phyloP scores from a whole-genome alignment of 2,113 vertebrate genomes.

The Dascyllus trimaculatus region DNA sequence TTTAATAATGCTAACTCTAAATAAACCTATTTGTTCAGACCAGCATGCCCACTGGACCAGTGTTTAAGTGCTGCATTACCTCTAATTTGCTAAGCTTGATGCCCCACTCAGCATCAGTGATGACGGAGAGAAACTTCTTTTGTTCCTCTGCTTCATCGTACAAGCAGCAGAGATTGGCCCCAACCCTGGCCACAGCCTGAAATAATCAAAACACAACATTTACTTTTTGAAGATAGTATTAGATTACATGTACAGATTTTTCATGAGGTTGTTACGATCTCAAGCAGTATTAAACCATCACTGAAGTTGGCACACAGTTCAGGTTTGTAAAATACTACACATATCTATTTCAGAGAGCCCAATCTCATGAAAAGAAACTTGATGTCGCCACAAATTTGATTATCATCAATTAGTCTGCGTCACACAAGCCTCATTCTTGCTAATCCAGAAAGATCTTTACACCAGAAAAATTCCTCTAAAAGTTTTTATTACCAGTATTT shows the following conservation, averaged over 20 bases:
- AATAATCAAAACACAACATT: neutral
- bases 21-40: neutral
- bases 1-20: neutral
- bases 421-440: neutral
- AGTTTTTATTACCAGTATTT: too few relatives aligned
- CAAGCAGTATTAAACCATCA: too few relatives aligned
- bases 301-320: too few relatives aligned
- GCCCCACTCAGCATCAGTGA: slow-evolving; percentile 93
- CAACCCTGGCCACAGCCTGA: slow-evolving; percentile 92
- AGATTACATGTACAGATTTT: too few relatives aligned
- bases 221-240: neutral
- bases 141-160: slow-evolving; percentile 83
- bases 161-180: slow-evolving; percentile 87
- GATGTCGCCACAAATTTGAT: neutral
- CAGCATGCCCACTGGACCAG: neutral
- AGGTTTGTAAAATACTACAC: too few relatives aligned
- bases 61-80: slow-evolving; percentile 55
- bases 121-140: slow-evolving; percentile 88
- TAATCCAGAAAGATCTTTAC: neutral
- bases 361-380: neutral
- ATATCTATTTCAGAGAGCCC: too few relatives aligned
- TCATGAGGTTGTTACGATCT: neutral
- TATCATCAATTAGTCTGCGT: neutral
- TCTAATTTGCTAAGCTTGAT: slow-evolving; percentile 90
- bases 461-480: neutral